phyloP scores from a whole-genome alignment of 2,888 invertebrate species.

The Oligia strigilis region DNA sequence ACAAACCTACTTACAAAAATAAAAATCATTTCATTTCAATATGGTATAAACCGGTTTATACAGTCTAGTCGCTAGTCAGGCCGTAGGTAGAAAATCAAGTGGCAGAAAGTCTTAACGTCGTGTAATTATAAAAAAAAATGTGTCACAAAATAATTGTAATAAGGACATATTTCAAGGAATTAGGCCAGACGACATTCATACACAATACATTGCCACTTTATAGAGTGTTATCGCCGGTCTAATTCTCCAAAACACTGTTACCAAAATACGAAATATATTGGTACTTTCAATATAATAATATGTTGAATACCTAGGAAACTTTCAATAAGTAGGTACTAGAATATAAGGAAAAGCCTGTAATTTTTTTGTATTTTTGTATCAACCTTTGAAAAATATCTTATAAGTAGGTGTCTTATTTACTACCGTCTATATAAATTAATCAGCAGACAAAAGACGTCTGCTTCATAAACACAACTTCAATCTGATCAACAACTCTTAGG shows the following conservation, averaged over 20 bases:
- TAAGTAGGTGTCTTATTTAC: background rate
- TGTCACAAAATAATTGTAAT: background rate
- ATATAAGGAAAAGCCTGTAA: background rate
- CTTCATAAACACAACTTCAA: background rate
- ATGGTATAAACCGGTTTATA: background rate
- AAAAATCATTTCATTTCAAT: too few relatives aligned
- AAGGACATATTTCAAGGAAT: background rate
- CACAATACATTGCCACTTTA: background rate
- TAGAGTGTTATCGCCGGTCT: background rate
- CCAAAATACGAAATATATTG: background rate
- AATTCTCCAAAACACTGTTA: background rate
- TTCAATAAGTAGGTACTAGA: background rate
- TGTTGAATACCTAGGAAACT: background rate
- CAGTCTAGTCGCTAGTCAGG: background rate
- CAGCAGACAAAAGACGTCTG: background rate
- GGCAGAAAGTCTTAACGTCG: background rate
- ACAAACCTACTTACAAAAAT: too few relatives aligned
- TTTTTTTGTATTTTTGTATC: background rate
- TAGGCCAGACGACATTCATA: background rate
- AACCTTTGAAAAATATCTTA: background rate
- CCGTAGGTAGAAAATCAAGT: background rate
- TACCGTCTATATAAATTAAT: background rate
- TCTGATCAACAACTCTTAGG: background rate
- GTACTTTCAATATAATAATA: background rate
- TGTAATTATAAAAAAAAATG: background rate